These are phyloP conservation scores for Porites lobata DNA, from an alignment of 92 coral and sea anemone genomes.

Conservation along the genomic window DNA sequence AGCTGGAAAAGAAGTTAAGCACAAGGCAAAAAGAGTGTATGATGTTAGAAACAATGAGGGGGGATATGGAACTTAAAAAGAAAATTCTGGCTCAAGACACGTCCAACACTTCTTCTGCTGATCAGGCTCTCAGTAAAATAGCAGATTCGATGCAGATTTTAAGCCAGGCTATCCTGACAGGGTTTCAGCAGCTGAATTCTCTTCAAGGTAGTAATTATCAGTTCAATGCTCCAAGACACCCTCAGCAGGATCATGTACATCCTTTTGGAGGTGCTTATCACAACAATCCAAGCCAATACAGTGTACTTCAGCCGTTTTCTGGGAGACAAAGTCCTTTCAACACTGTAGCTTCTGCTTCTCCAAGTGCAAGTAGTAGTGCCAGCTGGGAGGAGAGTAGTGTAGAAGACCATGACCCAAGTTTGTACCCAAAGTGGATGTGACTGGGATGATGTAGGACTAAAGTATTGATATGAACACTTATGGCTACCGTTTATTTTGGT, in stretches of 20 bases:
- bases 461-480: background rate
- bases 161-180: no score
- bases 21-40: slow-evolving; percentile 30
- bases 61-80: slow-evolving; percentile 27
- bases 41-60: slow-evolving; percentile 31
- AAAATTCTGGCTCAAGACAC: background rate
- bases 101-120: no score
- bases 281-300: background rate
- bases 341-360: background rate
- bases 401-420: background rate
- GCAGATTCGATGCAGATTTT: no score
- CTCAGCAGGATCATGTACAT: background rate
- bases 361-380: background rate
- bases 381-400: background rate
- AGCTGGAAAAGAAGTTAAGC: slow-evolving; percentile 4
- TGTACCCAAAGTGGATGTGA: background rate
- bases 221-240: background rate
- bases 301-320: background rate
- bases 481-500: background rate
- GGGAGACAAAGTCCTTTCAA: background rate
- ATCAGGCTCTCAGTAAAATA: no score
- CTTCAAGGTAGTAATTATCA: background rate
- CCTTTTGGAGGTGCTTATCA: background rate
- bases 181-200: no score
- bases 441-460: background rate